Conservation (phyloP, 2,113 vertebrate species). For the Zapornia atra region DNA sequence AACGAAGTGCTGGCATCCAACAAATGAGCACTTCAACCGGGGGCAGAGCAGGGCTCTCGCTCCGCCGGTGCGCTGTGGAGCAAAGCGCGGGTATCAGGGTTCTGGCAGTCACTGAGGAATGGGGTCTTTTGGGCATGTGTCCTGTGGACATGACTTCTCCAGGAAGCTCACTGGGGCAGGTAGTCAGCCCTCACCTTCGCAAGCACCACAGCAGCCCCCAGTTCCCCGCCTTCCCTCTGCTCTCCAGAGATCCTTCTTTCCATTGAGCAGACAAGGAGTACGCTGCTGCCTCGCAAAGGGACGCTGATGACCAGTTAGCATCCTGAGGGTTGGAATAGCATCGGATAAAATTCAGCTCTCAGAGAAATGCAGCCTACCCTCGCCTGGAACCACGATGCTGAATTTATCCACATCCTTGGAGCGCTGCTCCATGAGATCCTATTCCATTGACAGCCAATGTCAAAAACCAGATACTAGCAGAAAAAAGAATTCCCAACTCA, state of each 20-base stretch:
- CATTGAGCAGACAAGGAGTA: neutral
- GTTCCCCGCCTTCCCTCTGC: neutral
- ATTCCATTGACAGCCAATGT: neutral
- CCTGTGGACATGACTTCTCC: neutral
- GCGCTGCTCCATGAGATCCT: neutral
- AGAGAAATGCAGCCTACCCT: neutral
- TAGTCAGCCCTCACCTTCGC: neutral
- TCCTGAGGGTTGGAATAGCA: neutral
- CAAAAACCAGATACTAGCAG: neutral
- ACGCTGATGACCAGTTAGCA: neutral
- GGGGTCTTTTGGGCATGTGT: rapidly evolving
- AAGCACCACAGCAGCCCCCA: neutral
- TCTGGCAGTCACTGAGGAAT: neutral
- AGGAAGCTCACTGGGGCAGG: neutral
- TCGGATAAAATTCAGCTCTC: neutral
- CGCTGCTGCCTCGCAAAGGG: neutral
- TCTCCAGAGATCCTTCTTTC: neutral
- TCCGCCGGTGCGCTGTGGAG: neutral
- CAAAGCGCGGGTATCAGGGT: neutral
- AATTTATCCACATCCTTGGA: neutral
- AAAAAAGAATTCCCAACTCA: neutral
- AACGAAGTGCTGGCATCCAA: neutral
- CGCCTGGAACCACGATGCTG: neutral
- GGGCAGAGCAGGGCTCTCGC: neutral
- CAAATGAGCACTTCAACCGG: neutral